These are phyloP conservation scores for Epistrophe grossulariae DNA, from an alignment of 2,888 invertebrate genomes.

Conservation along the genomic window DNA sequence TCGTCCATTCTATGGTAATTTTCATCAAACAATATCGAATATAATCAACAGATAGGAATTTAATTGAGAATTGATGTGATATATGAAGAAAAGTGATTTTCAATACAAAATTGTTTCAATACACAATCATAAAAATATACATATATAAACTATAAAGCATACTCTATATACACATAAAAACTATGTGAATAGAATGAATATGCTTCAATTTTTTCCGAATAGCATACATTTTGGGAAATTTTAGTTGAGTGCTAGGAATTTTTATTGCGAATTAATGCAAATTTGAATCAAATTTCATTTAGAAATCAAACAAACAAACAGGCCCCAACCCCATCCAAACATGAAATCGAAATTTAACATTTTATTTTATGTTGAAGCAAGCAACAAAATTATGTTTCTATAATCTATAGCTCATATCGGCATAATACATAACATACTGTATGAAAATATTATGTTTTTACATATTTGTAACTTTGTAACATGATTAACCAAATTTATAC, in stretches of 20 bases:
- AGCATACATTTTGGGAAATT: not conserved
- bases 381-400: too few species aligned
- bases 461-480: too few species aligned
- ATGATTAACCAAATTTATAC: too few species aligned
- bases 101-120: not conserved
- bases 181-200: not conserved
- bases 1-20: not conserved
- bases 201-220: too few species aligned
- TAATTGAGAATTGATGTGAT: slow-evolving; percentile 9
- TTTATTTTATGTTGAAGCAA: too few species aligned
- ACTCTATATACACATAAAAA: not conserved
- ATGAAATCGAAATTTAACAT: not conserved
- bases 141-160: not conserved
- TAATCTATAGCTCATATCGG: too few species aligned
- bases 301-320: not conserved
- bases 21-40: slow-evolving; percentile 13
- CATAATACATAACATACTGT: too few species aligned
- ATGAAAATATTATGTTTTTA: too few species aligned
- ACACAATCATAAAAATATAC: too few species aligned
- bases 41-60: slow-evolving; percentile 16
- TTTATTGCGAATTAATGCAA: not conserved
- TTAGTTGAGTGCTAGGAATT: not conserved
- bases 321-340: too few species aligned
- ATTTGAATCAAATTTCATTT: not conserved
- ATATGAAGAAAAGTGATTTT: not conserved